Evolutionary conservation across 2,797 vertebrate species (phyloP), one percentile per base, ranked within the genome.

Genomic region (Lagorchestes hirsutus): DNA sequence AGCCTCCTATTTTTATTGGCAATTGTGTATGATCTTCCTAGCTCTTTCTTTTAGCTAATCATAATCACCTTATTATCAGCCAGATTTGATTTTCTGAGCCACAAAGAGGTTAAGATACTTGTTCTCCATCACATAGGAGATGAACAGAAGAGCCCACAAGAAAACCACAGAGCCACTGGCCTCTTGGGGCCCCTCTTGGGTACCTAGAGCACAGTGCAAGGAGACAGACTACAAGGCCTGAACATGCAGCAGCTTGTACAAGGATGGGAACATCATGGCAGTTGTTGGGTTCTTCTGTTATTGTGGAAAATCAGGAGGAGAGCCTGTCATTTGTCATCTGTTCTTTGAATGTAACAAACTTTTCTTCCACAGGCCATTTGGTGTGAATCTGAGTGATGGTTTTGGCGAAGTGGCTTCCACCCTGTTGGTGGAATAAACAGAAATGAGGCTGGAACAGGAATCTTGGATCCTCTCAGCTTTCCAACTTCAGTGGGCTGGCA

Each of bases 301-400:
- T 97, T 98, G 58, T 98, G 97, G 97, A 98, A 98, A 98, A 98
- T 97, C 97, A 98, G 98, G 98, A 98, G 97, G 97, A 34, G 98
- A 98, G 97, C 96, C 97, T 98, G 98, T 98, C 98, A 98, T 98
- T 98, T 98, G 94, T 99, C 98, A 98, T 98, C 98, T 98, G 98
- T 97, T 98, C 98, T 98, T 97, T 55, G 96, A 98, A 93, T 95
- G 95, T 97, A 98, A 98, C 97, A 97, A 97, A 98, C 97, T 96
- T 97, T 96, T 96, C 97, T 97, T 97, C 96, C 97, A 97, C 57
- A 95, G 96, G 97, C 97, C 98, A 98, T 98, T 98, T 98, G 98
- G 97, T 98, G 97, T 67, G 95, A 91, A 96, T 97, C 3, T 74
- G 94, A 96, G 62, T 95, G 97, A 97, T 96, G 96, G 97, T 94